phyloP scores from a whole-genome alignment of 2,888 invertebrate genomes.

The Stegophylla sp. region DNA sequence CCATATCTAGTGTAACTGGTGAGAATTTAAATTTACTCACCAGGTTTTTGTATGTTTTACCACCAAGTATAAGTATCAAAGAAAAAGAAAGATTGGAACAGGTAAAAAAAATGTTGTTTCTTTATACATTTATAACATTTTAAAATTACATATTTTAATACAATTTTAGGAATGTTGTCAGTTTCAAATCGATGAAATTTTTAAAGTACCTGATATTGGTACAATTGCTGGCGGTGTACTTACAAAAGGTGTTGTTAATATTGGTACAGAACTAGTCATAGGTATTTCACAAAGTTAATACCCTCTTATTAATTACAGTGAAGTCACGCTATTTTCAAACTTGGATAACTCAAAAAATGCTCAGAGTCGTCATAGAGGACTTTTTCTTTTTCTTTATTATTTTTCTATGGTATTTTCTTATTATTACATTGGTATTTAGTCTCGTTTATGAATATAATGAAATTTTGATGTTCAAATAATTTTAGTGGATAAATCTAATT shows the following conservation, averaged over 20 bases:
- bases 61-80: slow-evolving; percentile 71
- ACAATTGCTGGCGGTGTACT: slow-evolving; percentile 86
- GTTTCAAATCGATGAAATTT: slow-evolving; percentile 94
- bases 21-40: slow-evolving; percentile 82
- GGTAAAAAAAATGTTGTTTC: slow-evolving; percentile 63
- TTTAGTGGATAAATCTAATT: no score
- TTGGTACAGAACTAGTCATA: slow-evolving; percentile 80
- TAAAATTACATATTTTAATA: slow-evolving; percentile 47
- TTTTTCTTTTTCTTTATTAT: no score
- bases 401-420: no score
- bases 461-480: no score
- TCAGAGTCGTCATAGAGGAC: no score
- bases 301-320: not conserved
- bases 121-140: not conserved
- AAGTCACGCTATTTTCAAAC: no score
- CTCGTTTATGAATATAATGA: no score
- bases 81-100: slow-evolving; percentile 77
- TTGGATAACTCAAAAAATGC: no score
- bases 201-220: slow-evolving; percentile 81
- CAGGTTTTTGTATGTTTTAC: slow-evolving; percentile 84
- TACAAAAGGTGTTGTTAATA: slow-evolving; percentile 82
- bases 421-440: no score
- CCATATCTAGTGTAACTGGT: slow-evolving; percentile 90
- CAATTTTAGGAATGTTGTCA: slow-evolving; percentile 76
- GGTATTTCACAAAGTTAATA: slow-evolving; percentile 65